Percentiles rank a stretch among this genome's conserved stretches.
Conservation (phyloP, 2,113 vertebrate species). For the Carassius gibelio region DNA sequence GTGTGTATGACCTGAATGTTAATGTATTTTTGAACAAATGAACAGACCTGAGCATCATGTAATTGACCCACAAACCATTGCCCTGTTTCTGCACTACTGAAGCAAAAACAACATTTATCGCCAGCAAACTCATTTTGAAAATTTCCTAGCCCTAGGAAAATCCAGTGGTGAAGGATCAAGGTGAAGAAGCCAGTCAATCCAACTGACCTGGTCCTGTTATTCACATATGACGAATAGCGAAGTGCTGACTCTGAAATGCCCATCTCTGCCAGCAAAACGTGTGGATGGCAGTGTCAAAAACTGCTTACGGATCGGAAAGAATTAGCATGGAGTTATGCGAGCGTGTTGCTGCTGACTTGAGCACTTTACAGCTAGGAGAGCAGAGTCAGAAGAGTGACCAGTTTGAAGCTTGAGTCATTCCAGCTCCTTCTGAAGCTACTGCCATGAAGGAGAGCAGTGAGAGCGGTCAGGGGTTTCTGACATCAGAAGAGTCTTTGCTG, state of each 20-base stretch:
- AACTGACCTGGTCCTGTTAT: conserved; percentile 14
- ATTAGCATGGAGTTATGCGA: neutral
- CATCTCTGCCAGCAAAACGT: neutral
- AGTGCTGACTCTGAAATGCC: conserved; percentile 14
- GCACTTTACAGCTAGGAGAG: neutral
- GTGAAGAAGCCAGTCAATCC: neutral
- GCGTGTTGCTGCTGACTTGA: conserved; percentile 10
- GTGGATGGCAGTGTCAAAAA: conserved; percentile 22
- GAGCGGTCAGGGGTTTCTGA: neutral
- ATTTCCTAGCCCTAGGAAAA: neutral
- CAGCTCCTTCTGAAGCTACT: neutral
- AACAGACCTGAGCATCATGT: neutral
- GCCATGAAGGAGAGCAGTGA: neutral
- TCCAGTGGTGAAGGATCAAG: neutral
- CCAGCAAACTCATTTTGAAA: neutral
- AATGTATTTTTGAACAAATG: neutral
- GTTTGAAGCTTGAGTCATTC: conserved; percentile 11
- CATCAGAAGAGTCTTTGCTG: neutral
- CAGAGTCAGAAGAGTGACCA: conserved; percentile 19
- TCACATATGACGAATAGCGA: neutral
- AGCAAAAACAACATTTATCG: neutral
- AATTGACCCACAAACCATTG: neutral
- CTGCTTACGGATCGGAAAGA: conserved; percentile 26
- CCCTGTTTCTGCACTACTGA: neutral
- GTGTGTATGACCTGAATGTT: neutral